Conservation (phyloP, 2,888 invertebrate species). For the Nemotelus nigrinus region DNA sequence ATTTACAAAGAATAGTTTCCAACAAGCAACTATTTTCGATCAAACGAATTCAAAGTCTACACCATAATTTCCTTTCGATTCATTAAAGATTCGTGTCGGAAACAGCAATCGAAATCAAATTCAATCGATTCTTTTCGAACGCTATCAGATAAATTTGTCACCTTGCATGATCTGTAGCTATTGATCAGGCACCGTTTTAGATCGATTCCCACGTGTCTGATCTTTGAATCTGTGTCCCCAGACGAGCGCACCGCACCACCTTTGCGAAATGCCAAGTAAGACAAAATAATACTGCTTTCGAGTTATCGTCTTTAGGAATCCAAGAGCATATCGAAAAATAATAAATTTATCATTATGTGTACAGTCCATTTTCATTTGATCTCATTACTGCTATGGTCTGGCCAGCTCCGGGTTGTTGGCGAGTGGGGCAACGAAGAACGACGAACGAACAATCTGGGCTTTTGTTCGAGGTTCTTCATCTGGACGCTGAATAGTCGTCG, state of each 20-base stretch:
- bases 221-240: not conserved
- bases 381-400: constrained; percentile 17
- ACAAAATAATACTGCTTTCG: not conserved
- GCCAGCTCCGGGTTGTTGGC: not conserved
- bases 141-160: not conserved
- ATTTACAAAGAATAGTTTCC: no score
- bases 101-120: no score
- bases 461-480: constrained; percentile 9
- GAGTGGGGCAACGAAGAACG: not conserved
- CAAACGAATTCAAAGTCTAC: no score
- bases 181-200: not conserved
- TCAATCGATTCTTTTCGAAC: no score
- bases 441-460: constrained; percentile 20
- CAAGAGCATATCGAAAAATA: constrained; percentile 52
- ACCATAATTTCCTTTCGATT: no score
- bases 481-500: constrained; percentile 14
- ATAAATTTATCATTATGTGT: constrained; percentile 53
- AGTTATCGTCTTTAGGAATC: constrained; percentile 3
- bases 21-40: no score
- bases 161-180: not conserved
- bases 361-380: constrained; percentile 36
- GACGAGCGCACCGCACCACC: not conserved
- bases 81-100: no score
- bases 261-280: not conserved
- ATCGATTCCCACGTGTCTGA: not conserved